Conservation (phyloP, 2,113 vertebrate species). For the Bubalus kerabau region DNA sequence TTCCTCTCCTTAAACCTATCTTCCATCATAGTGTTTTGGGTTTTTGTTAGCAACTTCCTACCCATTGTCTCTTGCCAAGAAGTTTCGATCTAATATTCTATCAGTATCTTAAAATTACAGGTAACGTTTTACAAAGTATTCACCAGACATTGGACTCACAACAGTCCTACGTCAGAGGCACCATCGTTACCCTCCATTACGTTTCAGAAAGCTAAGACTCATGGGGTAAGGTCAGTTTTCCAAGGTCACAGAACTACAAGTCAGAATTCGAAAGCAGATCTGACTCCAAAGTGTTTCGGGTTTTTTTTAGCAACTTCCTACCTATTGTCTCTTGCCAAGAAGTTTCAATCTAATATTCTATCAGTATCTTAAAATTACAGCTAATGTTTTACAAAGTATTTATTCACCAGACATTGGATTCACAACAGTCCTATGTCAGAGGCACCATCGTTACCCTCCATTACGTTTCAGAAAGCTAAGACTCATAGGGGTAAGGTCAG, state of each 20-base stretch:
- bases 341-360: conserved; percentile 15
- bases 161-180: background rate
- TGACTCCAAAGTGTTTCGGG: background rate
- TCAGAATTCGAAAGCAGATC: conserved; percentile 3
- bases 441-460: background rate
- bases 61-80: conserved; percentile 2
- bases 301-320: background rate
- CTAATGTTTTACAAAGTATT: background rate
- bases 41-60: background rate
- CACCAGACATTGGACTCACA: background rate
- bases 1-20: background rate
- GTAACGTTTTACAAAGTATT: conserved; percentile 1
- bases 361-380: background rate
- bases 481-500: background rate
- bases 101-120: background rate
- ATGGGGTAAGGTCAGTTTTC: background rate
- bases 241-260: conserved; percentile 32
- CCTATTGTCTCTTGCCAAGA: conserved; percentile 2
- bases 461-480: background rate
- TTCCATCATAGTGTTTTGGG: background rate
- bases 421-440: background rate
- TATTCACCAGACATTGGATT: background rate
- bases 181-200: background rate
- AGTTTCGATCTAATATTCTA: conserved; percentile 14
- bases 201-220: background rate